Conservation (phyloP, 2,113 vertebrate species). For the Scolopax mira region DNA sequence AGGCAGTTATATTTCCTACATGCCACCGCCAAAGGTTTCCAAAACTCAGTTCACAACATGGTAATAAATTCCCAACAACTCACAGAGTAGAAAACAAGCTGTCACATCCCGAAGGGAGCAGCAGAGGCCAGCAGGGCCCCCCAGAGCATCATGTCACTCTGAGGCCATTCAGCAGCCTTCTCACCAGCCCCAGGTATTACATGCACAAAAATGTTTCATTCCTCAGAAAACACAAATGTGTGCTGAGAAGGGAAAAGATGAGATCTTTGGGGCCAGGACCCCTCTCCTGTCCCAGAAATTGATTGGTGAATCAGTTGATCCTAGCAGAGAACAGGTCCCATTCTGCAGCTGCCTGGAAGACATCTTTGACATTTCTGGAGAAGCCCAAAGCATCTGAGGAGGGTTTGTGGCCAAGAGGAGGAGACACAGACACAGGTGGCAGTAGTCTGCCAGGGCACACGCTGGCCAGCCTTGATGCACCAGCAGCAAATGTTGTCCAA, state of each 20-base stretch:
- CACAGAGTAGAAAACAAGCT: background rate
- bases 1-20: background rate
- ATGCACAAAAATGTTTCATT: background rate
- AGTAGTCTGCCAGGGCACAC: background rate
- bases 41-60: background rate
- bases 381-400: background rate
- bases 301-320: background rate
- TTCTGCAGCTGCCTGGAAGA: background rate
- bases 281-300: background rate
- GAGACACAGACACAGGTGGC: background rate
- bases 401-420: background rate
- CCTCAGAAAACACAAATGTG: background rate
- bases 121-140: background rate
- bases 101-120: background rate
- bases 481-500: background rate
- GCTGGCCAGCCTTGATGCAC: accelerated
- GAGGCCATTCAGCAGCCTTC: background rate
- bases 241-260: background rate
- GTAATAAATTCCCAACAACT: background rate
- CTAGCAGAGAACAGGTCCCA: background rate
- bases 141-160: background rate
- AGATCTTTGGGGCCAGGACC: background rate
- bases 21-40: background rate
- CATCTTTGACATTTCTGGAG: background rate
- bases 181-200: background rate